These are phyloP conservation scores for Chlorospingus semifuscus DNA, from an alignment of 2,797 vertebrate species.

Conservation along the genomic window DNA sequence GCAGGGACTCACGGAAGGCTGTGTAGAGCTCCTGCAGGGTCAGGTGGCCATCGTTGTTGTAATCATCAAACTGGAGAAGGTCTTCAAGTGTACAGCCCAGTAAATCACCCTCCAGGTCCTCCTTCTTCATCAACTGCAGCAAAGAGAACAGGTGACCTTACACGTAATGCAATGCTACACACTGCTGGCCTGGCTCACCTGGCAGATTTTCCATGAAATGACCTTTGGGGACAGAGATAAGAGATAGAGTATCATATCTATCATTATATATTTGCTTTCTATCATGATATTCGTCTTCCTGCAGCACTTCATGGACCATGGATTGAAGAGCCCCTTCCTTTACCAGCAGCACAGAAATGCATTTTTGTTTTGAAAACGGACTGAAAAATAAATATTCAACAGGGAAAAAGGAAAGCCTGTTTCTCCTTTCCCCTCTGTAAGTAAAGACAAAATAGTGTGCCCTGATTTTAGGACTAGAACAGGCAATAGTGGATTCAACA, in stretches of 20 bases:
- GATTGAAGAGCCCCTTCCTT: not conserved
- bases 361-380: not conserved
- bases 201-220: not conserved
- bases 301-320: not conserved
- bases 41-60: constrained; percentile 86
- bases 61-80: constrained; percentile 92
- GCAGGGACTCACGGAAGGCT: constrained; percentile 89
- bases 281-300: fast-evolving
- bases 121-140: constrained; percentile 65
- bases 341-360: not conserved
- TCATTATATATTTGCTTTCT: fast-evolving
- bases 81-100: constrained; percentile 87
- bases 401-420: not conserved
- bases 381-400: not conserved
- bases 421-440: not conserved
- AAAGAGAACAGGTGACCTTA: not conserved
- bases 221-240: not conserved
- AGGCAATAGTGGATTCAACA: not conserved
- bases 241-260: not conserved
- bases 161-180: not conserved
- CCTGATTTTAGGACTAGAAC: not conserved
- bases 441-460: not conserved
- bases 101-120: constrained; percentile 78
- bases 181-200: not conserved
- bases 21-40: constrained; percentile 91